These are phyloP conservation scores for Volucella inanis DNA, from an alignment of 2,888 invertebrate species.

Conservation along the genomic window DNA sequence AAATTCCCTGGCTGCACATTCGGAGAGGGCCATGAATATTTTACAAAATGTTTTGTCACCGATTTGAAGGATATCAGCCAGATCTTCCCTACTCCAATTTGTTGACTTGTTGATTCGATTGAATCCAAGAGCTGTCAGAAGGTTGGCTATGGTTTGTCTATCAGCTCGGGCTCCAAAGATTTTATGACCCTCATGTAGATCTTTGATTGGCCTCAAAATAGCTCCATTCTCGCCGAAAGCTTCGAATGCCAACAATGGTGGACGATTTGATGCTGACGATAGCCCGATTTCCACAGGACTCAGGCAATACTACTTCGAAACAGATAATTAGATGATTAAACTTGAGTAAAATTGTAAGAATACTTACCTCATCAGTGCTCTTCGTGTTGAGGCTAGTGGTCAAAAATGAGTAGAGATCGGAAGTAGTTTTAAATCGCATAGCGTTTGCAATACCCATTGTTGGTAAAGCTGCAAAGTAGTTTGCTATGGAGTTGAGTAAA, in stretches of 20 bases:
- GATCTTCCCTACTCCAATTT: constrained; percentile 74
- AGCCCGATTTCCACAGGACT: constrained; percentile 41
- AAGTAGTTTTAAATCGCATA: constrained; percentile 66
- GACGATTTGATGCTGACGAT: constrained; percentile 78
- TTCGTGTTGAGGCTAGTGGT: constrained; percentile 73
- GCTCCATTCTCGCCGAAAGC: constrained; percentile 81
- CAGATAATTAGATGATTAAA: constrained; percentile 9
- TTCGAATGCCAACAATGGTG: constrained; percentile 82
- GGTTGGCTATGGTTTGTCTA: constrained; percentile 76
- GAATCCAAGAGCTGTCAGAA: constrained; percentile 72
- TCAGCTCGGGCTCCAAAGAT: constrained; percentile 69
- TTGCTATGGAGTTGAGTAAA: constrained; percentile 6
- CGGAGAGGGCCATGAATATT: constrained; percentile 47
- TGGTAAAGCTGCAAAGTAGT: constrained; percentile 35
- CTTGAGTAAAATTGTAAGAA: background rate
- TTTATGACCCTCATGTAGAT: constrained; percentile 75
- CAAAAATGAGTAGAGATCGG: constrained; percentile 73
- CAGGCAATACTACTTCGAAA: constrained; percentile 35
- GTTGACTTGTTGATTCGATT: constrained; percentile 68
- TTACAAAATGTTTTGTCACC: constrained; percentile 76
- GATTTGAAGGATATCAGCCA: constrained; percentile 75
- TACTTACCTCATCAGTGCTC: constrained; percentile 65
- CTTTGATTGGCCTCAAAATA: constrained; percentile 79
- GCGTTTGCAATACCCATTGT: constrained; percentile 70
- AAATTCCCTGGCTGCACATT: constrained; percentile 61